phyloP scores from a whole-genome alignment of 1,140 invertebrate species.

The Pachypsylla venusta region DNA sequence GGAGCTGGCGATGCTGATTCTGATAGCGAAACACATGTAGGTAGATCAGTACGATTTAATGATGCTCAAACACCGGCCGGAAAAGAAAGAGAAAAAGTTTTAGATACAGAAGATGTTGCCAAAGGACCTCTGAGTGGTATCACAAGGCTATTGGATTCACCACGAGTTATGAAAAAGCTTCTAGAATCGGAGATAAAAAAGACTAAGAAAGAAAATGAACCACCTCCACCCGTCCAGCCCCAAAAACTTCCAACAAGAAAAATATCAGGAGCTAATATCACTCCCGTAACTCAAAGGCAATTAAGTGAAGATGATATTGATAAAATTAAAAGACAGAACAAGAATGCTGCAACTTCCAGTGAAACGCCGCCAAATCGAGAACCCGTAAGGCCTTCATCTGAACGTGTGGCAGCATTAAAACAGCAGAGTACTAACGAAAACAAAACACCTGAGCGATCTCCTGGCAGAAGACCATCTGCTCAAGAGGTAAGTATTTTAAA shows the following conservation, averaged over 20 bases:
- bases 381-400: slow-evolving; percentile 36
- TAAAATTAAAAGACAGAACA: slow-evolving; percentile 76
- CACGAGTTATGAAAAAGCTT: slow-evolving; percentile 72
- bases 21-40: slow-evolving; percentile 45
- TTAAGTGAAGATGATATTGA: slow-evolving; percentile 76
- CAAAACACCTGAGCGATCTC: slow-evolving; percentile 20
- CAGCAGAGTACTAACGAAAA: slow-evolving; percentile 20
- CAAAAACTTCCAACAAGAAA: slow-evolving; percentile 17
- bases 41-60: slow-evolving; percentile 39
- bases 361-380: slow-evolving; percentile 39
- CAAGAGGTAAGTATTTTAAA: slow-evolving; percentile 23
- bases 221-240: slow-evolving; percentile 37
- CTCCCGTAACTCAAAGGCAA: slow-evolving; percentile 38
- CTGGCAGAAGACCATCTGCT: slow-evolving; percentile 30
- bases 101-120: slow-evolving; percentile 78
- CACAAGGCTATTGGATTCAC: slow-evolving; percentile 72
- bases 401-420: slow-evolving; percentile 34
- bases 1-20: slow-evolving; percentile 39
- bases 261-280: slow-evolving; percentile 31
- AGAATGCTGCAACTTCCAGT: slow-evolving; percentile 36
- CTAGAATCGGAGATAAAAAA: slow-evolving; percentile 59
- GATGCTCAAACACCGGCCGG: slow-evolving; percentile 30
- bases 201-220: slow-evolving; percentile 57
- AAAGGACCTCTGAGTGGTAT: slow-evolving; percentile 75
- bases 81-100: slow-evolving; percentile 57